Evolutionary conservation across 1,140 invertebrate species (phyloP).

Genomic region (Brachystomella parvula): DNA sequence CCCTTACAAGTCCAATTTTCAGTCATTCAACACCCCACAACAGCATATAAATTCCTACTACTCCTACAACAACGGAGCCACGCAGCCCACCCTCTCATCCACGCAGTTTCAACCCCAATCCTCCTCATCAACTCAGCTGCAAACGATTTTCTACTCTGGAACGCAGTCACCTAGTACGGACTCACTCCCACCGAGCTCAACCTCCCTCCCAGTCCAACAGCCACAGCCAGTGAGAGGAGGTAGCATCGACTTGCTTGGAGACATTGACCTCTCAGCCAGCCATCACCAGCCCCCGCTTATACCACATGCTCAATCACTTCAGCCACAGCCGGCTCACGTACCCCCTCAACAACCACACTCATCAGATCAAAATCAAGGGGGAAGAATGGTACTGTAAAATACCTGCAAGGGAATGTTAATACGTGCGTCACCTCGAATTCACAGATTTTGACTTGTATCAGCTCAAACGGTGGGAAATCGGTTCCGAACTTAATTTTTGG

Average conservation of each 20-base stretch:
- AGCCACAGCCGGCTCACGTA: no score
- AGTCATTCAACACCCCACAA: neutral
- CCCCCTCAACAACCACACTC: no score
- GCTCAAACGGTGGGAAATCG: no score
- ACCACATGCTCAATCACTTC: conserved; percentile 48
- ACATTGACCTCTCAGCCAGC: conserved; percentile 56
- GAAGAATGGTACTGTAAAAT: no score
- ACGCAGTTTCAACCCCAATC: neutral
- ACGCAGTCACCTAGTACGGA: neutral
- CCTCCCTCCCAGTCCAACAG: neutral
- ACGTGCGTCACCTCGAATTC: no score
- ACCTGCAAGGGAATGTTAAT: no score
- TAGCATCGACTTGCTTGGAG: conserved; percentile 66
- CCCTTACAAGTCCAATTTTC: neutral
- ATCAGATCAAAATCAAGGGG: no score
- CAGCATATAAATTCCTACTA: neutral
- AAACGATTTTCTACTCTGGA: neutral
- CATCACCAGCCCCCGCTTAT: conserved; percentile 53
- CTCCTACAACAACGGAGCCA: neutral
- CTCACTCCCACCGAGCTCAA: neutral
- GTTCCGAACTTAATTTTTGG: no score
- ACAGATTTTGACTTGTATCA: no score
- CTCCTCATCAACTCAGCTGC: neutral
- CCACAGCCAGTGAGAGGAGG: conserved; percentile 38
- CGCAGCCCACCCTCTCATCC: neutral